Conservation (phyloP, 2,113 vertebrate species). For the Oreochromis spilurus region DNA sequence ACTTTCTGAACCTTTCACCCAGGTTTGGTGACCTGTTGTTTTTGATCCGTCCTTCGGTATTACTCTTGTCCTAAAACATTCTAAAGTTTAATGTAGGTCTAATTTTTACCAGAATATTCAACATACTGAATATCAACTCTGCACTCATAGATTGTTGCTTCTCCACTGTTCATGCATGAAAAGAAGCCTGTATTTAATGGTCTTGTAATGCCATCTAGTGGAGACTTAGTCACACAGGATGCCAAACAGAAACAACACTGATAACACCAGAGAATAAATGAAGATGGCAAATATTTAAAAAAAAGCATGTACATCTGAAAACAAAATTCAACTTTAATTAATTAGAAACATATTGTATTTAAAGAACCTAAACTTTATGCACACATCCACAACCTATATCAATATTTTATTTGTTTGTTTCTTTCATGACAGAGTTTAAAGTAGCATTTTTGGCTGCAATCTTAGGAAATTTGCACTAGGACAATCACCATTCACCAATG, state of each 20-base stretch:
- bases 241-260: background rate
- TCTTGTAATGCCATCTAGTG: conserved; percentile 9
- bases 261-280: background rate
- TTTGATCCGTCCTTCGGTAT: background rate
- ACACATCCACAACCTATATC: background rate
- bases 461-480: background rate
- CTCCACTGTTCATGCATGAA: no score
- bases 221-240: background rate
- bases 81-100: background rate
- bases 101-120: background rate
- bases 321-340: background rate
- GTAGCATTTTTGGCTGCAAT: background rate
- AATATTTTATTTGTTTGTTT: background rate
- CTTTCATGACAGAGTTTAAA: background rate
- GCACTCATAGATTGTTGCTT: background rate
- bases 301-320: background rate
- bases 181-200: background rate
- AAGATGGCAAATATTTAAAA: background rate
- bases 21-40: background rate
- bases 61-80: background rate
- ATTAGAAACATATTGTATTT: background rate
- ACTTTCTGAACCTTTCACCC: background rate
- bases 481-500: background rate
- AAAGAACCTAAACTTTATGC: background rate
- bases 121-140: background rate